Conservation (phyloP, 2,113 vertebrate genomes). For the Melanotaenia duboulayi region DNA sequence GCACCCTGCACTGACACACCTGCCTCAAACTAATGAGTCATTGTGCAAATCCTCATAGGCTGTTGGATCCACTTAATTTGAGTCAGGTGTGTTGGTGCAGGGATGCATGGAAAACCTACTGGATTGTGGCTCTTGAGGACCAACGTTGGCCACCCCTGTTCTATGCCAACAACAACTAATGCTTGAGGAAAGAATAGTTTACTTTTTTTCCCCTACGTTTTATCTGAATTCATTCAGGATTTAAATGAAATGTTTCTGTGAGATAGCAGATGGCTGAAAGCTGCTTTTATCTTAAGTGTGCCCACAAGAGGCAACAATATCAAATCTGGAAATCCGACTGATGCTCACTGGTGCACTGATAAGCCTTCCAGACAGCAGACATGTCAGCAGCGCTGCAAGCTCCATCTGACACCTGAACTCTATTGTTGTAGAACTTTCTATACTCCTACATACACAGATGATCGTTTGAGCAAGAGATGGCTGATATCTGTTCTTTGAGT, state of each 20-base stretch:
- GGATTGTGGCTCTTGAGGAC: too few species aligned
- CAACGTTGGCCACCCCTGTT: too few species aligned
- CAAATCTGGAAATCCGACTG: conserved; percentile 27
- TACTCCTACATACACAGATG: too few species aligned
- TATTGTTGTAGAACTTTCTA: background rate
- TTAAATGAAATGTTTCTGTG: conserved; percentile 36
- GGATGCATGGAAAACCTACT: too few species aligned
- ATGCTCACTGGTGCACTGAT: conserved; percentile 8
- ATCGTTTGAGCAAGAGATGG: too few species aligned
- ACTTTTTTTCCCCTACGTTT: conserved; percentile 14
- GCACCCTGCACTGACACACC: too few species aligned
- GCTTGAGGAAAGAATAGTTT: conserved; percentile 10
- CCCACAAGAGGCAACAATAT: conserved; percentile 22
- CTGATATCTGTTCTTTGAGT: too few species aligned
- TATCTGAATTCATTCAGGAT: conserved; percentile 21
- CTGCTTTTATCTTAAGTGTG: conserved; percentile 26
- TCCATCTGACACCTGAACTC: background rate
- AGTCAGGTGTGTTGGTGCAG: too few species aligned
- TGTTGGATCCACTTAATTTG: too few species aligned
- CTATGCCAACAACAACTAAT: background rate
- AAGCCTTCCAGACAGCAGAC: conserved; percentile 3
- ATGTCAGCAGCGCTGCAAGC: background rate
- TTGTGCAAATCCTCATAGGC: too few species aligned
- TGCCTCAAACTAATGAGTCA: too few species aligned
- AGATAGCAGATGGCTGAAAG: conserved; percentile 24